Base-by-base conservation (phyloP, 2,888 invertebrate species). In the Cataglyphis rosenhaueri region DNA sequence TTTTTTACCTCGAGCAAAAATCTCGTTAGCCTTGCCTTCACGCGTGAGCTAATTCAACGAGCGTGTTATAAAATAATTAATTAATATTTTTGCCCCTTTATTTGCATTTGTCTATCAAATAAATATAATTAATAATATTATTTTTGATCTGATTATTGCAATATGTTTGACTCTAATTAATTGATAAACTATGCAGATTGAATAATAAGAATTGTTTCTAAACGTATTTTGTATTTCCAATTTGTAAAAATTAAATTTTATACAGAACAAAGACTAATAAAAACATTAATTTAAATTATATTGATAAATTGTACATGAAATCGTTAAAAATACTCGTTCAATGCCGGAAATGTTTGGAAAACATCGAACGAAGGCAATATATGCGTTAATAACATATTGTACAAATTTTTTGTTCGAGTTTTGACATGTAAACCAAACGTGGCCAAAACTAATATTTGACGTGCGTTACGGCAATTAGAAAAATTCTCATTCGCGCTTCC, bases 21-120 rank as follows among this genome's bases (percentile, higher is more conserved):
- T 79, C 78, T 79, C 35, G 78, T 79, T 79, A 79, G 25, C 71
- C 59, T 79, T 79, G 78, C 78, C 35, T 70, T 79, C 21, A 44
- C 78, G 29, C 78, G 59, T n/a, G 1, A 32, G 0, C 18, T 70
- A 79, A 70, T 79, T 70, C 44, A 44, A 57, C 55, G 21, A 57
- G 15, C 62, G n/a, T 68, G 25, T 41, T 5, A 57, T 79, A 70
- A 48, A 61, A 12, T 38, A 25, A 59, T 21, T 21, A 25, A 59
- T 70, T 71, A 52, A 52, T 52, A 35, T 8, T 35, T 48, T 15
- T 6, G 41, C 8, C 5, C 38, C n/a, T 15, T 12, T 10, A 15
- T 66, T 18, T 8, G 3, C 8, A 55, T 59, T 59, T 44, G 21
- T 62, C 2, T 32, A 44, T 21, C 41, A 29, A 25, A 52, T 52